Conservation (phyloP, 2,797 vertebrate genomes). For the Galagoides demidoff region DNA sequence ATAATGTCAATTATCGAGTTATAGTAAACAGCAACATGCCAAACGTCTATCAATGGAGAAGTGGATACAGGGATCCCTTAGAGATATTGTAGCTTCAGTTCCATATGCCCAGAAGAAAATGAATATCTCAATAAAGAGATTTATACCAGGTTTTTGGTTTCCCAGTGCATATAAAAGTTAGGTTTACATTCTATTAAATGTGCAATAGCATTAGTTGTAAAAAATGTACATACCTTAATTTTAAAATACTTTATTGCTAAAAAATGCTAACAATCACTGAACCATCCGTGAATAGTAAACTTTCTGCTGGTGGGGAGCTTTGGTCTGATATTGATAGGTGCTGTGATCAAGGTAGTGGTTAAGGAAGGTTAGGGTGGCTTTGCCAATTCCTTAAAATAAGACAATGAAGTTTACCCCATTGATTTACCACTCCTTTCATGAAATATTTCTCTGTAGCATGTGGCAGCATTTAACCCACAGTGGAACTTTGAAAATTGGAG, state of each 20-base stretch:
- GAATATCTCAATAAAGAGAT: not conserved
- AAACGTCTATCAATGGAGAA: not conserved
- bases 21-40: not conserved
- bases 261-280: not conserved
- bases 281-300: not conserved
- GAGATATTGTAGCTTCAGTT: not conserved
- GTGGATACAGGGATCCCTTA: not conserved
- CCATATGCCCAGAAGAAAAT: not conserved
- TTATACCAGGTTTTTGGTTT: not conserved
- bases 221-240: not conserved
- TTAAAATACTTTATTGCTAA: not conserved
- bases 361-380: not conserved
- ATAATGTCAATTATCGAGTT: not conserved
- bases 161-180: not conserved
- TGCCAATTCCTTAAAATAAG: not conserved
- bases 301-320: not conserved
- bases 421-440: not conserved
- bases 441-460: not conserved
- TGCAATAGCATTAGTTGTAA: not conserved
- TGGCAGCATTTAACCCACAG: not conserved
- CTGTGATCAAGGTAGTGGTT: not conserved
- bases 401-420: not conserved
- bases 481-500: not conserved
- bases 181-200: not conserved
- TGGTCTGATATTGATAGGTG: not conserved